Evolutionary conservation across 2,113 vertebrate species (phyloP).

Genomic region (Takifugu flavidus): DNA sequence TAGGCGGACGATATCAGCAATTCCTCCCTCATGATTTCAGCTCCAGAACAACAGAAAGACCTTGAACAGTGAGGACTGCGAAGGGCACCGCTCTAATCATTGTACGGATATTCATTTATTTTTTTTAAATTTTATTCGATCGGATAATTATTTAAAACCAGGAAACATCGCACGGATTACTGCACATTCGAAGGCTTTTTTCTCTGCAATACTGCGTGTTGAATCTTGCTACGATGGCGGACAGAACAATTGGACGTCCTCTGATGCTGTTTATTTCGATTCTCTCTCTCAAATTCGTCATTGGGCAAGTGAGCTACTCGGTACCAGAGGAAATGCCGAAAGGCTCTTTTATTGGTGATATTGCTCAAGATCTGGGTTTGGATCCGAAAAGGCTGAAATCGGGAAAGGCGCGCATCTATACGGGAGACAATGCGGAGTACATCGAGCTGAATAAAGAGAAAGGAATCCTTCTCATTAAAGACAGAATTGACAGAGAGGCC

Average conservation of each 20-base stretch:
- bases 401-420: conserved; percentile 69
- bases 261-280: conserved; percentile 47
- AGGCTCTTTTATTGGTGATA: conserved; percentile 74
- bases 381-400: conserved; percentile 58
- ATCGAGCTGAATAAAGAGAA: conserved; percentile 64
- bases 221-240: neutral
- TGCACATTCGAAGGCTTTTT: too few species aligned
- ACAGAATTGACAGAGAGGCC: conserved; percentile 77
- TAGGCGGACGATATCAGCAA: neutral
- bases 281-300: conserved; percentile 21
- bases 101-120: neutral
- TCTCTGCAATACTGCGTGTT: too few species aligned
- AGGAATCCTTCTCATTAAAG: conserved; percentile 67
- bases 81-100: neutral
- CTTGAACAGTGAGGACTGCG: neutral
- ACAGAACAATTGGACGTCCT: conserved; percentile 63
- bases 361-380: conserved; percentile 73
- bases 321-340: conserved; percentile 73
- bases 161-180: neutral
- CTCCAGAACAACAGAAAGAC: conserved; percentile 2
- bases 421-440: conserved; percentile 63
- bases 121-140: neutral
- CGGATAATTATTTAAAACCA: too few species aligned
- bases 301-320: conserved; percentile 62
- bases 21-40: neutral